Evolutionary conservation across 2,888 invertebrate genomes (phyloP).

Genomic region (Erebia ligea): DNA sequence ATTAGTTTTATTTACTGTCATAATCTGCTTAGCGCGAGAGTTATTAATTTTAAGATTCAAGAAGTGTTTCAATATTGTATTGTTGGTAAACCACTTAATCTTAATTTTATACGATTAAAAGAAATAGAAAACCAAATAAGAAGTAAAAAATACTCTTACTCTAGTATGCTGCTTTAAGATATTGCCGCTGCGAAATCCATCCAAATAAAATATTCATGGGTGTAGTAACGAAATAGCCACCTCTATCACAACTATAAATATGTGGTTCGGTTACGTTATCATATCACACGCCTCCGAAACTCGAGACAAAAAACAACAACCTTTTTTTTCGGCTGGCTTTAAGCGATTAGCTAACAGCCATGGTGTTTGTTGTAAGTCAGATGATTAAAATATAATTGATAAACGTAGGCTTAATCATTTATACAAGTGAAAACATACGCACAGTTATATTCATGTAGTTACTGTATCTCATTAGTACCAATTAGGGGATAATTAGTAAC

Average conservation of each 20-base stretch:
- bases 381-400: slow-evolving; percentile 38
- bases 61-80: too few relatives aligned
- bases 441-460: neutral
- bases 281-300: slow-evolving; percentile 69
- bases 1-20: too few relatives aligned
- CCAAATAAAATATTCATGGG: slow-evolving; percentile 55
- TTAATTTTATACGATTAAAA: neutral
- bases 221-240: slow-evolving; percentile 61
- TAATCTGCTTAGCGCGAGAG: too few relatives aligned
- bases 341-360: slow-evolving; percentile 82
- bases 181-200: slow-evolving; percentile 48
- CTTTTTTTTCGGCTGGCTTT: slow-evolving; percentile 65
- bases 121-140: neutral
- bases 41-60: too few relatives aligned
- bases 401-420: neutral
- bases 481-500: neutral
- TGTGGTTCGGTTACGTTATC: slow-evolving; percentile 61
- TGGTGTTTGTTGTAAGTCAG: slow-evolving; percentile 80
- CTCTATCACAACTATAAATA: slow-evolving; percentile 73
- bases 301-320: slow-evolving; percentile 73
- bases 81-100: too few relatives aligned
- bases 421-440: neutral
- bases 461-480: neutral
- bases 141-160: neutral
- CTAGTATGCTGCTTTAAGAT: neutral